Evolutionary conservation across 2,113 vertebrate species (phyloP).

Genomic region (Deroptyus accipitrinus): DNA sequence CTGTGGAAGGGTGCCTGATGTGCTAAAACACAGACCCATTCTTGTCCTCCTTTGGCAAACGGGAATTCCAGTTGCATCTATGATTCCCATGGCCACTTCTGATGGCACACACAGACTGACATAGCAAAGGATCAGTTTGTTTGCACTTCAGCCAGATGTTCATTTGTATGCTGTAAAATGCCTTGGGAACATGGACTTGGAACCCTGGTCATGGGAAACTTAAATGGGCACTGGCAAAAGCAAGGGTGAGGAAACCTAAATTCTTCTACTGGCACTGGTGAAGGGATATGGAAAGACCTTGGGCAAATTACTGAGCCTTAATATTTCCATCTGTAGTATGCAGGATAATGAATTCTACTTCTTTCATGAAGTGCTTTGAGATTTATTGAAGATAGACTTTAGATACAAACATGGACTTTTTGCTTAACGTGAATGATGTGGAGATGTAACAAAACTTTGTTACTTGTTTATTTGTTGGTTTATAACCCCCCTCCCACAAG

Average conservation of each 20-base stretch:
- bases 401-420: background rate
- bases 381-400: background rate
- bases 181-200: background rate
- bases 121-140: background rate
- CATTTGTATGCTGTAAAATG: background rate
- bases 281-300: background rate
- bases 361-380: background rate
- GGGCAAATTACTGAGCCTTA: background rate
- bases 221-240: background rate
- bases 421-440: background rate
- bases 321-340: background rate
- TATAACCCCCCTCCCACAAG: rapidly evolving
- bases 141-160: background rate
- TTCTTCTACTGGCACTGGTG: background rate
- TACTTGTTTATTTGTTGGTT: background rate
- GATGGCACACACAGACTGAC: background rate
- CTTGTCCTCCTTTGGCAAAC: background rate
- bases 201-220: background rate
- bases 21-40: rapidly evolving
- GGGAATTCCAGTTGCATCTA: background rate
- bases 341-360: background rate
- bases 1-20: background rate
- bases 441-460: background rate
- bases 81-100: background rate
- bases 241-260: background rate